phyloP scores from a whole-genome alignment of 2,113 vertebrate species.

The Otolemur garnettii region DNA sequence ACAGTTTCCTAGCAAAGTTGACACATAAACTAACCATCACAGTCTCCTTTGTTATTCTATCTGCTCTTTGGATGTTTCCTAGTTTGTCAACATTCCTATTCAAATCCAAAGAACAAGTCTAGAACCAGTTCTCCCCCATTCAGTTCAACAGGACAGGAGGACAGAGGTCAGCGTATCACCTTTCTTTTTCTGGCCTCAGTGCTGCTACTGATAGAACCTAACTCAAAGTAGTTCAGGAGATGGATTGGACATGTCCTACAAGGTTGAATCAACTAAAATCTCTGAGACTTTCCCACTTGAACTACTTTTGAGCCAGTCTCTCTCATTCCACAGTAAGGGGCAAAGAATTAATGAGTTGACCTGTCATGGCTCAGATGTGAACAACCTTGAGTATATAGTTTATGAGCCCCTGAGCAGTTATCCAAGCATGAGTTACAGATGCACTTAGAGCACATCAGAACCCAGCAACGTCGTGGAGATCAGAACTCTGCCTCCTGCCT shows the following conservation, averaged over 20 bases:
- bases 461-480: background rate
- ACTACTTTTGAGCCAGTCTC: background rate
- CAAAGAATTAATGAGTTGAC: background rate
- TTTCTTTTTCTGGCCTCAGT: background rate
- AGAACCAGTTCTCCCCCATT: background rate
- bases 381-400: background rate
- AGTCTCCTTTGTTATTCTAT: background rate
- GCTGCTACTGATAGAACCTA: background rate
- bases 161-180: background rate
- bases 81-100: background rate
- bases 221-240: background rate
- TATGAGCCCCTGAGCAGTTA: background rate
- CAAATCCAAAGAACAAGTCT: background rate
- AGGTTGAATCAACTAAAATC: background rate
- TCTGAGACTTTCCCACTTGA: background rate
- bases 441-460: background rate
- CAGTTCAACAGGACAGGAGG: background rate
- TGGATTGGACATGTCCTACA: background rate
- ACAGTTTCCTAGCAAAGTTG: background rate
- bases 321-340: background rate
- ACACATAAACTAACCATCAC: background rate
- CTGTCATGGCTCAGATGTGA: background rate
- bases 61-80: background rate
- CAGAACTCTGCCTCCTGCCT: background rate
- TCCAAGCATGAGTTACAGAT: background rate